Conservation (phyloP, 2,888 invertebrate species). For the Ischnura elegans region DNA sequence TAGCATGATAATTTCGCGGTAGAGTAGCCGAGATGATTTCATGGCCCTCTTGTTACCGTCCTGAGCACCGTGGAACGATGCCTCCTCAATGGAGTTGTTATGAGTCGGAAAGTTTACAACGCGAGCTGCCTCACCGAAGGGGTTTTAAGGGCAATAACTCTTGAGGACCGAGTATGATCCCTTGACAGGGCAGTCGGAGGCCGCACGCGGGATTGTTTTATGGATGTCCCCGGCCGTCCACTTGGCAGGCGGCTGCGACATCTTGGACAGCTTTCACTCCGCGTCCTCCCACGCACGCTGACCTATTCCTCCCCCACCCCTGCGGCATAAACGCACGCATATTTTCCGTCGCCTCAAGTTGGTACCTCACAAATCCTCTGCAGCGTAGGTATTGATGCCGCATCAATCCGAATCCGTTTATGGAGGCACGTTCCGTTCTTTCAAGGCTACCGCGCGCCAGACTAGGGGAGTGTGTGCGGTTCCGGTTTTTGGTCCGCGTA, state of each 20-base stretch:
- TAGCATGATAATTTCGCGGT: background rate
- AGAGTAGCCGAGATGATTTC: background rate
- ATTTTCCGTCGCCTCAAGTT: background rate
- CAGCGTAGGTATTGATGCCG: background rate
- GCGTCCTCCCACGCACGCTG: constrained; percentile 17
- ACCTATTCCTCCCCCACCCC: background rate
- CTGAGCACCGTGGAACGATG: background rate
- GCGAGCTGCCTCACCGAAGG: background rate
- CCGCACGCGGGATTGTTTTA: background rate
- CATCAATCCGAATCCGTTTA: constrained; percentile 41
- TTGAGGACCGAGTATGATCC: constrained; percentile 4
- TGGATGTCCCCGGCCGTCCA: background rate
- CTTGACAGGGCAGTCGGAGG: background rate
- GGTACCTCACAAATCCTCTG: constrained; percentile 10
- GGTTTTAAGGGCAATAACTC: constrained; percentile 5
- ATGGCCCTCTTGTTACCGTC: background rate
- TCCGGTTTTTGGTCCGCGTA: constrained; percentile 4
- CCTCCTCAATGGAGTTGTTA: background rate
- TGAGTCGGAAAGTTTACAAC: background rate
- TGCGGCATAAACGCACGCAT: background rate
- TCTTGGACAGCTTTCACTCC: background rate
- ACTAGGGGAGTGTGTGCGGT: constrained; percentile 12
- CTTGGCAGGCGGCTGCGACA: background rate
- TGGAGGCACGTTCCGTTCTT: constrained; percentile 17
- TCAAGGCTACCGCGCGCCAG: background rate